These are phyloP conservation scores for Etheostoma perlongum DNA, from an alignment of 2,797 vertebrate species.

Conservation along the genomic window DNA sequence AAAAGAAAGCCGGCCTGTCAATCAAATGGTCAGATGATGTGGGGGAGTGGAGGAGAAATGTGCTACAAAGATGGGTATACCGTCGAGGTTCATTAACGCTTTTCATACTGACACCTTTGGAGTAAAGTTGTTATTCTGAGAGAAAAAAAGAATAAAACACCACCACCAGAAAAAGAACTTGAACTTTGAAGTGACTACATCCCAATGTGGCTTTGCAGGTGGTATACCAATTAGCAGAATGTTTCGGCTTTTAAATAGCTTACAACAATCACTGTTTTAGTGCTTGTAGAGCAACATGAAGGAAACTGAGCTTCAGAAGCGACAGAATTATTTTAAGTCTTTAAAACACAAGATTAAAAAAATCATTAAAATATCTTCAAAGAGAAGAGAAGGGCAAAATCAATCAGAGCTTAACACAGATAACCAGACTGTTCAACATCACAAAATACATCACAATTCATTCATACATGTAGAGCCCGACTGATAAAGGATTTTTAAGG, in stretches of 20 bases:
- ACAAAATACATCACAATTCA: too few relatives aligned
- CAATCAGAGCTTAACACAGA: too few relatives aligned
- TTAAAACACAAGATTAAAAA: too few relatives aligned
- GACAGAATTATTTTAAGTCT: neutral
- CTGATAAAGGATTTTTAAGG: too few relatives aligned
- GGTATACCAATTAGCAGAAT: constrained; percentile 1
- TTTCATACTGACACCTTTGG: constrained; percentile 10
- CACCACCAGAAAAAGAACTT: neutral
- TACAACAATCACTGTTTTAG: neutral
- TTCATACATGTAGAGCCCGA: too few relatives aligned
- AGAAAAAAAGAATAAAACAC: constrained; percentile 18
- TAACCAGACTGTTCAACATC: too few relatives aligned
- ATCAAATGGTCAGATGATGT: constrained; percentile 55
- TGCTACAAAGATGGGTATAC: constrained; percentile 21
- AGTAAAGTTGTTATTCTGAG: constrained; percentile 19
- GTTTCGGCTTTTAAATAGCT: neutral
- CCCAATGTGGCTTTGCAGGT: neutral
- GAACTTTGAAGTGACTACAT: constrained; percentile 17
- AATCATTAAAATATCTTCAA: too few relatives aligned
- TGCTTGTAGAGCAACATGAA: neutral
- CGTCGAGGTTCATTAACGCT: constrained; percentile 38
- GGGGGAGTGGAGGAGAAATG: constrained; percentile 57
- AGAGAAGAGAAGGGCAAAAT: too few relatives aligned
- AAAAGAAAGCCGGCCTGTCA: constrained; percentile 53
- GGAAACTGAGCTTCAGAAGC: neutral